Base-by-base conservation (phyloP, 2,888 invertebrate genomes). In the Sympetrum striolatum region DNA sequence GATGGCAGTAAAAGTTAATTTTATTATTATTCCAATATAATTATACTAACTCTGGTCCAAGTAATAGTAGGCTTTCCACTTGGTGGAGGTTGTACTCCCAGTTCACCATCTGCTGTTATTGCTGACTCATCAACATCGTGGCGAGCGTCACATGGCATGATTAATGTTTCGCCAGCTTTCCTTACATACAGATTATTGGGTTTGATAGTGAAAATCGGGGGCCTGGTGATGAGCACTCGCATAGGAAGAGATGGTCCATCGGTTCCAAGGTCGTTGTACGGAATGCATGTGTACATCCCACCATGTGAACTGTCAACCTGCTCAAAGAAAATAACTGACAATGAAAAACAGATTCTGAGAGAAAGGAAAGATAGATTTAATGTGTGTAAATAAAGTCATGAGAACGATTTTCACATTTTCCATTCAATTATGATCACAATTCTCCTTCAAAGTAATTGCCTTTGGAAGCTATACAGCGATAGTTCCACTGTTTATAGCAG, bases 221-320 rank as follows among this genome's bases (percentile, higher is more conserved):
- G 98, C 92, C 97, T 96, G 95, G 96, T 96, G 92, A 98, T 97
- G 91, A 92, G 92, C 93, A 98, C 97, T 93, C 96, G 96, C 94
- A 98, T 98, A 90, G 96, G 95, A 58, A 97, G 96, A 90, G 98
- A 98, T 39, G 97, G 96, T 14, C 98, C 98, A 92, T 96, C 97
- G 48, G 97, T 96, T 90, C 98, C 98, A 93, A 98, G 95, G 92
- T 96, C 96, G 94, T 98, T 98, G 94, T 97, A 97, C 81, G 99
- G 98, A 39, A 98, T 98, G 94, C 98, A 99, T 91, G 97, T 96
- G 94, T 98, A 98, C 92, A 96, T 95, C 80, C 98, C 99, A 91
- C 96, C 97, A 94, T 98, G 98, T 12, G 96, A 96, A 93, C 97
- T 97, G 93, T 97, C 96, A 90, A 98, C 98, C 92, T 94, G 90